Conservation (phyloP, 2,888 invertebrate genomes). For the Rhyacophila evoluta region DNA sequence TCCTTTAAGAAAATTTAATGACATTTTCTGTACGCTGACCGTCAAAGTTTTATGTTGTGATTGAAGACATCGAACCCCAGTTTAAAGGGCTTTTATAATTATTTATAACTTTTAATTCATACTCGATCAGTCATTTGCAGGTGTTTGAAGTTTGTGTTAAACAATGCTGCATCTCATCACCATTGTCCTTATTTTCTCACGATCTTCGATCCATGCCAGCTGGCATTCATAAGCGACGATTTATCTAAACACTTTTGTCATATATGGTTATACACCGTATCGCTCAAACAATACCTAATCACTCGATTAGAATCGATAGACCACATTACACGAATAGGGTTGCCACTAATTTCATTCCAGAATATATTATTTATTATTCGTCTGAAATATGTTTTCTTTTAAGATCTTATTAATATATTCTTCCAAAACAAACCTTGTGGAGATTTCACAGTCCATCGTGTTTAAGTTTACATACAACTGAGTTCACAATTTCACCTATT, state of each 20-base stretch:
- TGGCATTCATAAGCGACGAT: background rate
- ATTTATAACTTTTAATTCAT: background rate
- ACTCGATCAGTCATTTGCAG: background rate
- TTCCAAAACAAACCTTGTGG: too few relatives aligned
- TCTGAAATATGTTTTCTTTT: too few relatives aligned
- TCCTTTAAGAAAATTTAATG: too few relatives aligned
- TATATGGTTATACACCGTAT: background rate
- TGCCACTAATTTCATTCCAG: too few relatives aligned
- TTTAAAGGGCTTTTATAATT: background rate
- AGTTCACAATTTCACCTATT: too few relatives aligned
- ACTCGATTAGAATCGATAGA: slow-evolving; percentile 1
- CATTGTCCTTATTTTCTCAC: slow-evolving; percentile 8
- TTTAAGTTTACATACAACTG: too few relatives aligned
- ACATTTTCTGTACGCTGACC: too few relatives aligned
- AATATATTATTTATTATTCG: too few relatives aligned
- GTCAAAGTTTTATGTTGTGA: too few relatives aligned
- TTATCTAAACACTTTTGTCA: background rate
- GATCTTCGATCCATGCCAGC: background rate
- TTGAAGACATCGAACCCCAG: too few relatives aligned
- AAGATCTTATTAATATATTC: too few relatives aligned
- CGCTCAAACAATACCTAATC: background rate
- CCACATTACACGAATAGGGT: background rate
- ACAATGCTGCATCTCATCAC: background rate
- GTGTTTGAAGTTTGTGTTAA: background rate
- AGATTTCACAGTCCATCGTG: too few relatives aligned